These are phyloP conservation scores for zebrafish (Danio rerio) DNA, from an alignment of 2,113 vertebrate species.

Conservation along the genomic window DNA sequence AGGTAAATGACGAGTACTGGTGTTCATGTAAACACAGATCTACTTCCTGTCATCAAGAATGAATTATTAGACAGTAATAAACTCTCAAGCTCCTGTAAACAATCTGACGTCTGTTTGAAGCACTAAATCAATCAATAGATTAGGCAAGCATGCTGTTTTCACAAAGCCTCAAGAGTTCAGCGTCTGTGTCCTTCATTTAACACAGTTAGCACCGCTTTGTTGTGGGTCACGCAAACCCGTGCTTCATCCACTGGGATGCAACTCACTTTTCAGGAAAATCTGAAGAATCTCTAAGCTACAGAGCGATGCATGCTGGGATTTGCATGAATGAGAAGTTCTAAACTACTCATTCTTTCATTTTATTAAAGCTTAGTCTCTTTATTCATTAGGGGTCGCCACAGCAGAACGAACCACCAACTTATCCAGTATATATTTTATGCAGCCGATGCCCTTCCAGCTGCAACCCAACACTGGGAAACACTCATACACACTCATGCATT, in stretches of 20 bases:
- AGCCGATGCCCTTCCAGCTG: too few relatives aligned
- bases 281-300: neutral
- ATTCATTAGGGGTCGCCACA: too few relatives aligned
- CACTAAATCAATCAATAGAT: neutral
- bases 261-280: constrained; percentile 8
- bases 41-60: too few relatives aligned
- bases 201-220: neutral
- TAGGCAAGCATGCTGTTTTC: neutral
- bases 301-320: constrained; percentile 2
- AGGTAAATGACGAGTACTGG: too few relatives aligned
- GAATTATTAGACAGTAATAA: neutral
- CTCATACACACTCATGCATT: too few relatives aligned
- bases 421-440: too few relatives aligned
- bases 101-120: neutral
- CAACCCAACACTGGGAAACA: too few relatives aligned
- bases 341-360: too few relatives aligned
- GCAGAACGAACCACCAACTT: too few relatives aligned
- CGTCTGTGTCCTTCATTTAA: neutral
- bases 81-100: neutral
- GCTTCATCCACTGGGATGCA: neutral
- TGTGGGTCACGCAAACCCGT: neutral
- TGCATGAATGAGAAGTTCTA: too few relatives aligned
- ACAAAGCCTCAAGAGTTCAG: neutral
- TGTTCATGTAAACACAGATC: too few relatives aligned
- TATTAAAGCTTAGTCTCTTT: too few relatives aligned